phyloP scores from a whole-genome alignment of 2,797 vertebrate genomes.

The Poliocrania exsul region DNA sequence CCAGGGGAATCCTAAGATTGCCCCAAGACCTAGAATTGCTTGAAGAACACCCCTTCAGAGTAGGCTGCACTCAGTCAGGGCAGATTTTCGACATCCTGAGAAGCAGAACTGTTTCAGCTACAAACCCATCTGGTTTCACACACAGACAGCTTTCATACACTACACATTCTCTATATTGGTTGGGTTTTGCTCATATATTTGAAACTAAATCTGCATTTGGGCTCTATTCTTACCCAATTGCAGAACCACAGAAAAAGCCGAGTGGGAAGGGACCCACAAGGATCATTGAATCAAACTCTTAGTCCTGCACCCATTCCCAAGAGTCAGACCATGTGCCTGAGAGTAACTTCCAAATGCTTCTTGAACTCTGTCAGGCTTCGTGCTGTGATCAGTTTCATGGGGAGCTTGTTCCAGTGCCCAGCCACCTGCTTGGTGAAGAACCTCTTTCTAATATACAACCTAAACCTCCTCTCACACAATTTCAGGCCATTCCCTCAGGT shows the following conservation, averaged over 20 bases:
- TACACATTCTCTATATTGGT: not conserved
- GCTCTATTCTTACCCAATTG: not conserved
- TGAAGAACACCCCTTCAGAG: not conserved
- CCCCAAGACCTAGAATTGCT: not conserved
- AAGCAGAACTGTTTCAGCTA: conserved; percentile 14
- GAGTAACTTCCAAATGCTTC: not conserved
- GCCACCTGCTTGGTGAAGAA: no score
- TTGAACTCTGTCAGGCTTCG: not conserved
- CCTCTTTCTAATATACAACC: not conserved
- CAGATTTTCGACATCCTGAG: not conserved
- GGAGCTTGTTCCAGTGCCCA: not conserved
- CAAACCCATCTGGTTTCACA: conserved; percentile 19
- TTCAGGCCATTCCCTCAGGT: not conserved
- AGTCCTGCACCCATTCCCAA: not conserved
- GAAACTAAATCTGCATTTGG: not conserved
- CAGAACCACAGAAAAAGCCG: not conserved
- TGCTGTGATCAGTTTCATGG: not conserved
- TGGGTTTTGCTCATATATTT: not conserved
- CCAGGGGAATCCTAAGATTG: not conserved
- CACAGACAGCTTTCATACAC: not conserved
- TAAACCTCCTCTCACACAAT: not conserved
- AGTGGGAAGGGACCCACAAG: not conserved
- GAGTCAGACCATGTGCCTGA: not conserved
- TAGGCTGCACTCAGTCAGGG: not conserved
- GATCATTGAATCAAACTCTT: not conserved